These are phyloP conservation scores for Drosophila lowei DNA, from an alignment of 1,140 invertebrate species.

Conservation along the genomic window DNA sequence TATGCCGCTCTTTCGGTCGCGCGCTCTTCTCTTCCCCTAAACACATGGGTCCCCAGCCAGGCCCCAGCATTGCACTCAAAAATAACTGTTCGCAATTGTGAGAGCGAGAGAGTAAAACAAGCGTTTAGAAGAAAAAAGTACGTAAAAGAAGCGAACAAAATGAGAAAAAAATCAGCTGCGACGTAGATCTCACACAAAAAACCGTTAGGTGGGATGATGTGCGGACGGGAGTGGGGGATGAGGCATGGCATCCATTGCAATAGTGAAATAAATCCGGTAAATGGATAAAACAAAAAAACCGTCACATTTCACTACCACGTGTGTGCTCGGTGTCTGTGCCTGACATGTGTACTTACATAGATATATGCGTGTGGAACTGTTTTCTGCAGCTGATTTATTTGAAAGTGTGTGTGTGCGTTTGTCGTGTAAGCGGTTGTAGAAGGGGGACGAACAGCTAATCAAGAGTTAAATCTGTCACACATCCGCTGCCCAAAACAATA, in stretches of 20 bases:
- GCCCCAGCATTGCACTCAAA: constrained; percentile 57
- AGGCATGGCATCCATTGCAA: constrained; percentile 9
- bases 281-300: constrained; percentile 37
- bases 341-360: constrained; percentile 5
- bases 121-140: constrained; percentile 49
- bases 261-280: constrained; percentile 43
- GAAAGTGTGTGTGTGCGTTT: constrained; percentile 5
- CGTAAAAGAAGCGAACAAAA: constrained; percentile 32
- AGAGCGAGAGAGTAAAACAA: constrained; percentile 41
- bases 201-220: constrained; percentile 36
- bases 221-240: too few relatives aligned
- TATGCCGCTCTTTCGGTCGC: constrained; percentile 21
- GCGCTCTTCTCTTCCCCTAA: constrained; percentile 22
- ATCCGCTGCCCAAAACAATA: constrained; percentile 57
- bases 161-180: constrained; percentile 55
- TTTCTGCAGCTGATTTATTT: constrained; percentile 50
- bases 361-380: constrained; percentile 45
- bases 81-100: constrained; percentile 64
- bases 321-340: constrained; percentile 42
- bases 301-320: constrained; percentile 72
- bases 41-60: constrained; percentile 40
- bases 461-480: constrained; percentile 56
- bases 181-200: constrained; percentile 62
- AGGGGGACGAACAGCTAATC: constrained; percentile 32
- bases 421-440: constrained; percentile 5